A percentile compares a stretch with the other conserved stretches of the same genome.
Conservation (phyloP, 2,888 invertebrate genomes). For the Neelides folsomi region DNA sequence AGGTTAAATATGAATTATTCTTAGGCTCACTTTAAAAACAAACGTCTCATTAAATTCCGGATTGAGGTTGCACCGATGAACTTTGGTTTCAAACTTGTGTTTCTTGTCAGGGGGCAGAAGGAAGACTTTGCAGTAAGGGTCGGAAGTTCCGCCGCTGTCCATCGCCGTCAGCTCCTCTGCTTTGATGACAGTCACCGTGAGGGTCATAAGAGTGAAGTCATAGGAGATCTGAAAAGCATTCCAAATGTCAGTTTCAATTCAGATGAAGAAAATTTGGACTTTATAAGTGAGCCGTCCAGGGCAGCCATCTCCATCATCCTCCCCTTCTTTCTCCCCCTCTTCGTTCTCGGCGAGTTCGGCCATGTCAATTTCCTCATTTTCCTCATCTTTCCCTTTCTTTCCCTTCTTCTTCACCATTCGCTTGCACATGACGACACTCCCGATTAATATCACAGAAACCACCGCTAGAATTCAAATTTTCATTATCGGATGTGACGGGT, state of each 20-base stretch:
- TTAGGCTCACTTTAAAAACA: slow-evolving; percentile 28
- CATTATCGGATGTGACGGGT: too few relatives aligned
- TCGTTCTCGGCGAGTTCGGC: slow-evolving; percentile 19
- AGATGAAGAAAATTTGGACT: slow-evolving; percentile 13
- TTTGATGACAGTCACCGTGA: slow-evolving; percentile 29
- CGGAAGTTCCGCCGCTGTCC: slow-evolving; percentile 31
- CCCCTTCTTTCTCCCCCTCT: slow-evolving; percentile 22
- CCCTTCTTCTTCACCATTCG: slow-evolving; percentile 11
- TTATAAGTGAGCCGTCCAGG: slow-evolving; percentile 30
- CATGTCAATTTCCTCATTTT: slow-evolving; percentile 22
- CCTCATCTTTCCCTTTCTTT: slow-evolving; percentile 27
- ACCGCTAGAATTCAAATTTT: too few relatives aligned
- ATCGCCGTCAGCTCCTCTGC: slow-evolving; percentile 30
- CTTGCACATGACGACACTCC: too few relatives aligned
- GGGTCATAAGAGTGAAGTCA: slow-evolving; percentile 7
- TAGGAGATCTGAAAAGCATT: not conserved
- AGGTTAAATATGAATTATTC: too few relatives aligned
- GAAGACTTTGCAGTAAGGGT: slow-evolving; percentile 31
- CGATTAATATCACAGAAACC: too few relatives aligned
- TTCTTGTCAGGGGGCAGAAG: slow-evolving; percentile 28
- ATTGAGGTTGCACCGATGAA: slow-evolving; percentile 29
- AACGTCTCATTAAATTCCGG: slow-evolving; percentile 29
- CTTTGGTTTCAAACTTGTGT: slow-evolving; percentile 33
- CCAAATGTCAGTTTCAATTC: slow-evolving; percentile 1
- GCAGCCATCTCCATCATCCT: slow-evolving; percentile 22